phyloP scores from a whole-genome alignment of 2,113 vertebrate genomes.

The Oreotrochilus melanogaster region DNA sequence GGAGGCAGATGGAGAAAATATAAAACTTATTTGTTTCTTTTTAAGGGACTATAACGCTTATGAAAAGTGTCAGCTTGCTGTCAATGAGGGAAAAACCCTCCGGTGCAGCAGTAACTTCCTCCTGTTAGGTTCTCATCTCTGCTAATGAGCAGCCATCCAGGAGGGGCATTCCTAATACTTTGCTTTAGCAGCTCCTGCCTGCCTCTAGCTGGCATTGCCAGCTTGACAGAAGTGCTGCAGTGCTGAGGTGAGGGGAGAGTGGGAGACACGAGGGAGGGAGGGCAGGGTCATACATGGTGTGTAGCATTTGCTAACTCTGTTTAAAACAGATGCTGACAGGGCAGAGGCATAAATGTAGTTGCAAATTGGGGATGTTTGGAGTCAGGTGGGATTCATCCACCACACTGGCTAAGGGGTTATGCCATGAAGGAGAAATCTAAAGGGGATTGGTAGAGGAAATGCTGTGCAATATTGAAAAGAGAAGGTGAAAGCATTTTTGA shows the following conservation, averaged over 20 bases:
- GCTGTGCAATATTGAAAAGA: background rate
- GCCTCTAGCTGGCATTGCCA: background rate
- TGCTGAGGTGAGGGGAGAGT: background rate
- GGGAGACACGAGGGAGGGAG: background rate
- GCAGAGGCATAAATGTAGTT: background rate
- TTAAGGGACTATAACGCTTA: conserved; percentile 26
- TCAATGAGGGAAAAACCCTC: conserved; percentile 33
- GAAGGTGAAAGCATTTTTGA: background rate
- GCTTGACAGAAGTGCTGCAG: background rate
- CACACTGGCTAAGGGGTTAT: background rate
- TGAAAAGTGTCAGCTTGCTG: conserved; percentile 53
- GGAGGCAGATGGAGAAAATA: conserved; percentile 50
- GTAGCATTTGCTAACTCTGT: background rate
- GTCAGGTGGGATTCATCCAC: background rate
- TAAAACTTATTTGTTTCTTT: conserved; percentile 59
- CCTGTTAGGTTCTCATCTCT: background rate
- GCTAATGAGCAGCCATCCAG: background rate
- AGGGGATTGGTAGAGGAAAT: background rate
- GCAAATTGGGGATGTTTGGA: background rate
- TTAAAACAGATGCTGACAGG: background rate
- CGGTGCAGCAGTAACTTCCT: background rate
- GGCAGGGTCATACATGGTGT: rapidly evolving
- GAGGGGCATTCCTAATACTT: background rate
- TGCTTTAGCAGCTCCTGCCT: background rate
- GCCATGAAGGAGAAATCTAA: background rate